These are phyloP conservation scores for Cheilinus undulatus DNA, from an alignment of 2,113 vertebrate species.

Conservation along the genomic window DNA sequence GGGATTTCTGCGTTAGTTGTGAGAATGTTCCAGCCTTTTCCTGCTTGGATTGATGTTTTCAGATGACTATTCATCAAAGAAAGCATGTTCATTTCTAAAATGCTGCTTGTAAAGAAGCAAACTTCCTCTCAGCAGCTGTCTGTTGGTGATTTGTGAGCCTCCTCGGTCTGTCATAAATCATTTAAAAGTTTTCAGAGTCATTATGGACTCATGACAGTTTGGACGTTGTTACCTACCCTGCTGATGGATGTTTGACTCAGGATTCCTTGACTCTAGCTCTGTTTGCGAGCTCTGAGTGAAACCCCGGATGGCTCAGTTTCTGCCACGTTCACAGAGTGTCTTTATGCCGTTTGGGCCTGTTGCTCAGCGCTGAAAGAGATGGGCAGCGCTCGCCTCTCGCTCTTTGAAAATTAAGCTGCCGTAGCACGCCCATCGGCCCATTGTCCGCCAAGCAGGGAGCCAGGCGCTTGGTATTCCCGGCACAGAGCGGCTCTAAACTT, in stretches of 20 bases:
- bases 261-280: background rate
- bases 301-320: conserved; percentile 65
- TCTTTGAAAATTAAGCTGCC: conserved; percentile 79
- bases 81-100: too few relatives aligned
- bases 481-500: conserved; percentile 81
- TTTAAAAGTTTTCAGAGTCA: background rate
- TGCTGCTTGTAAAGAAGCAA: too few relatives aligned
- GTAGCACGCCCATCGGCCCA: conserved; percentile 72
- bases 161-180: conserved; percentile 3
- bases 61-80: too few relatives aligned
- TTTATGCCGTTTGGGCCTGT: conserved; percentile 64
- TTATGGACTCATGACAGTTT: too few relatives aligned
- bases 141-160: too few relatives aligned
- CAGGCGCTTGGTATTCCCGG: conserved; percentile 82
- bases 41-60: too few relatives aligned
- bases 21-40: too few relatives aligned
- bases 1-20: too few relatives aligned
- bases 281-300: conserved; percentile 28
- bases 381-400: conserved; percentile 69
- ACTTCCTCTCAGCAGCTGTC: conserved; percentile 1
- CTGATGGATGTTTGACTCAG: background rate
- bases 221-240: background rate
- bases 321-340: conserved; percentile 78
- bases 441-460: conserved; percentile 70
- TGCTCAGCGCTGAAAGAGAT: conserved; percentile 73